phyloP scores from a whole-genome alignment of 2,888 invertebrate genomes.

The Drosophila heteroneura region DNA sequence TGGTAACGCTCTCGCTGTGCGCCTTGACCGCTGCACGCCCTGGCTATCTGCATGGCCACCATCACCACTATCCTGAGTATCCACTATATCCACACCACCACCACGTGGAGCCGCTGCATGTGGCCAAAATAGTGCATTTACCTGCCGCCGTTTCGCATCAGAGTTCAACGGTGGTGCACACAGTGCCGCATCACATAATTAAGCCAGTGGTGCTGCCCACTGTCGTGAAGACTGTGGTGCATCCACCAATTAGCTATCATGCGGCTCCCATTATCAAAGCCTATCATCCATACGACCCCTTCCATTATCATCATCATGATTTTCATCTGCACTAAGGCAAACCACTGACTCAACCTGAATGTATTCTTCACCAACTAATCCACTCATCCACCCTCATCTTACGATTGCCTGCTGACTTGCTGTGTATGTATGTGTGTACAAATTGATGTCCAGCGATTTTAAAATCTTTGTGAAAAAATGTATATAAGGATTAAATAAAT shows the following conservation, averaged over 20 bases:
- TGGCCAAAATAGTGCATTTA: conserved; percentile 80
- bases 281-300: conserved; percentile 80
- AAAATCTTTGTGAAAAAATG: conserved; percentile 2
- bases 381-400: conserved; percentile 4
- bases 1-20: conserved; percentile 60
- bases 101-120: conserved; percentile 78
- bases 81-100: conserved; percentile 53
- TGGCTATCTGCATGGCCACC: conserved; percentile 82
- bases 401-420: conserved; percentile 50
- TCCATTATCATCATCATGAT: conserved; percentile 73
- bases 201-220: conserved; percentile 83
- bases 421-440: conserved; percentile 54
- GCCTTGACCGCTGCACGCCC: conserved; percentile 79
- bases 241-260: conserved; percentile 81
- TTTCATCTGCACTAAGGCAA: conserved; percentile 65
- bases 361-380: background rate
- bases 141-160: conserved; percentile 84
- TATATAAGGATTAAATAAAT: conserved; percentile 25
- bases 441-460: conserved; percentile 42
- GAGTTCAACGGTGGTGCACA: conserved; percentile 83
- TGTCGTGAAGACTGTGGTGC: conserved; percentile 82
- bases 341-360: background rate
- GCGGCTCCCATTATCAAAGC: conserved; percentile 82
- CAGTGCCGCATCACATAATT: conserved; percentile 81
- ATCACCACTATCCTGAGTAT: conserved; percentile 75